Percentiles rank a stretch among this genome's conserved stretches.
Conservation (phyloP, 2,888 invertebrate species). For the Epinotia demarniana region DNA sequence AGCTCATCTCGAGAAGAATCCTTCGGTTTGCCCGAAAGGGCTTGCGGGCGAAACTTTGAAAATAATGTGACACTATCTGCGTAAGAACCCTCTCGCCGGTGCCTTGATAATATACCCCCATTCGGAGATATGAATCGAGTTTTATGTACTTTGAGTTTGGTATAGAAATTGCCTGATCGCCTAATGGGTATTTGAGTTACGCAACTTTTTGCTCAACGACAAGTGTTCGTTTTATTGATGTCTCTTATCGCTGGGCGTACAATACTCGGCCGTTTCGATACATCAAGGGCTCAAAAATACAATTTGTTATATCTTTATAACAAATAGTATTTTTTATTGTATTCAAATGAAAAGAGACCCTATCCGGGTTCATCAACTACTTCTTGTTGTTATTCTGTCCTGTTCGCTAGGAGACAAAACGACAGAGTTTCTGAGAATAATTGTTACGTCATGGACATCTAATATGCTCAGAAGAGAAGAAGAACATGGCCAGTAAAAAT, state of each 20-base stretch:
- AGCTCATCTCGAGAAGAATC: constrained; percentile 39
- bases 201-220: constrained; percentile 22
- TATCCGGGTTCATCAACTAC: too few species aligned
- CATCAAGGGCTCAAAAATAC: too few species aligned
- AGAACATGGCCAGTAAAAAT: too few species aligned
- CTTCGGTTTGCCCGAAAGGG: constrained; percentile 41
- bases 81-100: constrained; percentile 43
- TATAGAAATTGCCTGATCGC: constrained; percentile 33
- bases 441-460: too few species aligned
- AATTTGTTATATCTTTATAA: too few species aligned
- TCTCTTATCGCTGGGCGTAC: background rate
- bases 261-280: background rate
- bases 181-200: constrained; percentile 38
- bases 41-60: constrained; percentile 48
- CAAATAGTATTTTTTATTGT: too few species aligned
- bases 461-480: too few species aligned
- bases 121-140: constrained; percentile 47
- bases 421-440: too few species aligned
- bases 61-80: constrained; percentile 55
- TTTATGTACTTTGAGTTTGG: constrained; percentile 44
- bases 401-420: too few species aligned
- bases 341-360: too few species aligned
- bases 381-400: too few species aligned
- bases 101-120: constrained; percentile 47
- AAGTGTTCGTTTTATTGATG: constrained; percentile 13